Conservation (phyloP, 2,113 vertebrate genomes). For the Rhynchomys soricoides region DNA sequence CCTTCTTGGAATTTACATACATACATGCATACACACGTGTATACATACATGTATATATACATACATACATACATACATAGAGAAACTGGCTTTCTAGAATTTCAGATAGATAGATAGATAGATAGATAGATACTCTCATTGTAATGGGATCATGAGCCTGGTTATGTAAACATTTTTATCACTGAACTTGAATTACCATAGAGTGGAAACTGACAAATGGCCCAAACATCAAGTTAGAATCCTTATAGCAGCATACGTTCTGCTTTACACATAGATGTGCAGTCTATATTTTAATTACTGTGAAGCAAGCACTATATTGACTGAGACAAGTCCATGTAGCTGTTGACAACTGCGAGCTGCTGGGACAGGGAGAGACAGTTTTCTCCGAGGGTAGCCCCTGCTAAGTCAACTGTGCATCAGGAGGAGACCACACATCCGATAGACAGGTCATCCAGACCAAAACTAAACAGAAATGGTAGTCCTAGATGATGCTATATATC, state of each 20-base stretch:
- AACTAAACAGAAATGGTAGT: not conserved
- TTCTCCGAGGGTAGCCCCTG: not conserved
- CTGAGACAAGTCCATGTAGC: not conserved
- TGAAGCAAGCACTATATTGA: not conserved
- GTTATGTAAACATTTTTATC: not conserved
- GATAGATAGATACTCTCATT: not conserved
- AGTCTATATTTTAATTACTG: not conserved
- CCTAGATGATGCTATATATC: too few relatives aligned
- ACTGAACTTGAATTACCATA: not conserved
- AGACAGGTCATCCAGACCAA: not conserved
- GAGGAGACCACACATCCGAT: not conserved
- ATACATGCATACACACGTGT: not conserved
- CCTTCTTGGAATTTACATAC: not conserved
- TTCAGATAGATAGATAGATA: not conserved
- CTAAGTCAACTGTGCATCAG: too few relatives aligned
- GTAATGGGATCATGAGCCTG: not conserved
- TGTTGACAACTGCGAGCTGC: not conserved
- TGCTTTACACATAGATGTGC: not conserved
- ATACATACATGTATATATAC: not conserved
- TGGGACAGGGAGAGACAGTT: not conserved
- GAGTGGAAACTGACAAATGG: not conserved
- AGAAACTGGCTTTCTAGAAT: too few relatives aligned
- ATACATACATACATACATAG: too few relatives aligned
- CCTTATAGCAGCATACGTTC: not conserved
- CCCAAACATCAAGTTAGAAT: not conserved